Base-by-base conservation (phyloP, 2,797 vertebrate species). In the Coilia nasus region DNA sequence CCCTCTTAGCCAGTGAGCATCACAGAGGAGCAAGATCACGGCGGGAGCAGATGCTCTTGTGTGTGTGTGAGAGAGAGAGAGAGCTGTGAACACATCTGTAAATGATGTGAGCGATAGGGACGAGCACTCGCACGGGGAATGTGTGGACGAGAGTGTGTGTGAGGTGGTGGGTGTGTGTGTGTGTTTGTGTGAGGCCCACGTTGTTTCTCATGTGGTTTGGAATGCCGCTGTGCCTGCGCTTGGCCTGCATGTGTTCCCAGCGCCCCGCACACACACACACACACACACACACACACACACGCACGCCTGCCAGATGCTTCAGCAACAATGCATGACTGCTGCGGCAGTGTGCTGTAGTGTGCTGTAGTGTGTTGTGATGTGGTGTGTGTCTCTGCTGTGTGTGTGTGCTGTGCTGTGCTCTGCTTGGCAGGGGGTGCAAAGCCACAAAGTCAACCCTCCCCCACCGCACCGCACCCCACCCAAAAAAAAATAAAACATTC, bases 301-400 rank as follows among this genome's bases (percentile, higher is more conserved):
- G 14, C 50, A 54, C 50, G 50, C 50, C 50, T 54, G 50, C 60
- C 62, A 67, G 62, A 67, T 67, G 62, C 62, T 15, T 67, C 25
- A 67, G 62, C 62, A 67, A 28, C 62, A 14, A 67, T 67, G 62
- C 62, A 67, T 67, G 62, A 28, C 62, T n/a, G 57, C 57, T 59
- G 50, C 50, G 3, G 50, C 50, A 7, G 1, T 14, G 50, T 54
- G 50, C 50, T 54, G 50, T 54, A 10, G 50, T 54, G 50, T 54
- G 50, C n/a, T n/a, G n/a, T n/a, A n/a, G n/a, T 54, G 35, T 41
- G 35, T 2, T 54, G 14, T 67, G 62, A 19, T 28, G 10, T 0
- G 23, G 10, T 67, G 62, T 28, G 62, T 25, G 23, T 25, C n/a
- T n/a, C n/a, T n/a, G 23, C 25, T 67, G 62, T 28, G 62, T 25